These are phyloP conservation scores for Neolamprologus modestus DNA, from an alignment of 2,113 vertebrate genomes.

Conservation along the genomic window DNA sequence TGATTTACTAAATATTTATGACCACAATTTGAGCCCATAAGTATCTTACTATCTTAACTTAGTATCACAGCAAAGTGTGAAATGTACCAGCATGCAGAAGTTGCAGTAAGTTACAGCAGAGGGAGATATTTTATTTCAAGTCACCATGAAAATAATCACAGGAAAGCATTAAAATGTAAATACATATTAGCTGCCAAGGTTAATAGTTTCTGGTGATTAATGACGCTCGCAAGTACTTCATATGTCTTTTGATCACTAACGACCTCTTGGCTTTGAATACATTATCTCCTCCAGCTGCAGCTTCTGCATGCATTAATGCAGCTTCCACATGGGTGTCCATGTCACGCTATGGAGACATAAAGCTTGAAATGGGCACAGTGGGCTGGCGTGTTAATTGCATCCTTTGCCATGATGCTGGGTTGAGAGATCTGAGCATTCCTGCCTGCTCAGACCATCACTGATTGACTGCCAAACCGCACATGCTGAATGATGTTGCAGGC, in stretches of 20 bases:
- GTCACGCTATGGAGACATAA: not conserved
- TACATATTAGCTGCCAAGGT: not conserved
- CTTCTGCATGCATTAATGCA: not conserved
- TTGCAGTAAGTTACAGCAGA: not conserved
- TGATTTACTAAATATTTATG: not conserved
- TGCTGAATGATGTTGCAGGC: not conserved
- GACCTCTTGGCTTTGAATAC: not conserved
- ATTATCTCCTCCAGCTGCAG: not conserved
- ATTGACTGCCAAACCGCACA: not conserved
- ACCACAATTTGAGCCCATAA: not conserved
- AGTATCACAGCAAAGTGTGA: not conserved
- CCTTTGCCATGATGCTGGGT: not conserved
- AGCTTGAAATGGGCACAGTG: not conserved
- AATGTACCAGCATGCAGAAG: not conserved
- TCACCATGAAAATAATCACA: not conserved
- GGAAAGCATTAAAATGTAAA: not conserved
- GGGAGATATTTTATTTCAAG: not conserved
- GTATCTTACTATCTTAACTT: not conserved
- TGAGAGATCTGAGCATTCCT: not conserved
- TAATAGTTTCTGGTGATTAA: not conserved
- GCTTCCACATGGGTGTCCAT: rapidly evolving
- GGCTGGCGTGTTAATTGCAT: not conserved
- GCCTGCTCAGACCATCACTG: not conserved
- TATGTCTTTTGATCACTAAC: not conserved
- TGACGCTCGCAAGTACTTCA: not conserved